Percentiles rank a stretch among this genome's conserved stretches.
phyloP scores from a whole-genome alignment of 2,113 vertebrate species.

The Phyllostomus hastatus region DNA sequence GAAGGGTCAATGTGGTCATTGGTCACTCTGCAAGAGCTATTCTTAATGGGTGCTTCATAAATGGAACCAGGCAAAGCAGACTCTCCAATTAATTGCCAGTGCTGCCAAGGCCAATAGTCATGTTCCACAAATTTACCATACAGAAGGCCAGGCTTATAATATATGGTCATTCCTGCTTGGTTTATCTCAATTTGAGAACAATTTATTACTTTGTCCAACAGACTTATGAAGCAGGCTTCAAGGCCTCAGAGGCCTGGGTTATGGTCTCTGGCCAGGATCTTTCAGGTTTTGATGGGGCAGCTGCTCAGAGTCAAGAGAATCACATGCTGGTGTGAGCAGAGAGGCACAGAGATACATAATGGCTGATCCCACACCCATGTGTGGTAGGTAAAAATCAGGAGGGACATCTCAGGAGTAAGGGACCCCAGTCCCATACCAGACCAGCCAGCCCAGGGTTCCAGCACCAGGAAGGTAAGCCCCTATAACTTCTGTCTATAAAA shows the following conservation, averaged over 20 bases:
- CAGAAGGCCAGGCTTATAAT: slow-evolving; percentile 94
- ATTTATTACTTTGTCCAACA: neutral
- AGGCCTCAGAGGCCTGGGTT: neutral
- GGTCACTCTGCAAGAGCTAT: slow-evolving; percentile 92
- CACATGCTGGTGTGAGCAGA: neutral
- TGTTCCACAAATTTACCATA: slow-evolving; percentile 90
- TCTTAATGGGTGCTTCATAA: slow-evolving; percentile 92
- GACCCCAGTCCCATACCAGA: no score
- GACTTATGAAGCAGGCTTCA: neutral
- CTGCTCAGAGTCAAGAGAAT: neutral
- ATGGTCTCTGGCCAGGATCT: neutral
- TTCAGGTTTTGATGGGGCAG: neutral
- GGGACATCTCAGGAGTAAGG: no score
- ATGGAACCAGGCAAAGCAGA: slow-evolving; percentile 93
- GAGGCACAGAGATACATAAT: no score
- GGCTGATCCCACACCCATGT: no score
- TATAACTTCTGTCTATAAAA: no score
- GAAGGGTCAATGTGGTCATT: slow-evolving; percentile 93
- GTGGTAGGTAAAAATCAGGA: no score
- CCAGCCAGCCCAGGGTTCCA: no score
- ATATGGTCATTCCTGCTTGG: slow-evolving; percentile 90
- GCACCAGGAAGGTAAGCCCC: no score
- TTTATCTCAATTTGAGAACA: neutral
- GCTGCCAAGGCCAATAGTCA: slow-evolving; percentile 88
- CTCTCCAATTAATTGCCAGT: slow-evolving; percentile 95